Base-by-base conservation (phyloP, 2,113 vertebrate genomes). In the Theristicus caerulescens region DNA sequence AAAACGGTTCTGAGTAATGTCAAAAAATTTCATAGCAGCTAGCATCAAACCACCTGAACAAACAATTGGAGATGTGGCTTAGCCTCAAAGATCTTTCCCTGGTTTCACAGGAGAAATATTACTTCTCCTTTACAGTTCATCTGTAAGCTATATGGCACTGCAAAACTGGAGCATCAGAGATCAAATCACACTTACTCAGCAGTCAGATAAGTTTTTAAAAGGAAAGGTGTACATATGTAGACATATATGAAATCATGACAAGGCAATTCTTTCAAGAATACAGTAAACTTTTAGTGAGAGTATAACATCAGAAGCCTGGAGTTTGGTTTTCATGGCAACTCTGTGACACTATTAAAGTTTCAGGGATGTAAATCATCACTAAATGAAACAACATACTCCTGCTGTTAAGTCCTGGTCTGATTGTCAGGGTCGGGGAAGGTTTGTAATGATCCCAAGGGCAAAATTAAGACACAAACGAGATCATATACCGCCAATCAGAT, bases 11-110 rank as follows among this genome's bases (percentile, higher is more conserved):
- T 62, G 76, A 95, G 70, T 49, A 51, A 85, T 51, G 70, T 95
- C 31, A 86, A 88, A 94, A 96, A 59, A 92, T 46, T 73, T 36
- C 32, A 62, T 66, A 91, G 13, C 58, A 85, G 44, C 6, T 77
- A 88, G 34, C 76, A 80, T 80, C 73, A 93, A 91, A 70, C 61
- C 78, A 96, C 66, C 49, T 95, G 78, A 96, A 96, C 32, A 96
- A 98, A 97, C 62, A 96, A 36, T 19, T 66, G 72, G 40, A 72
- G 36, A 29, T 13, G 2, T 57, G 15, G 17, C 26, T 93, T 78
- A 86, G 21, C 55, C 85, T 58, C 31, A 32, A 25, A 74, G 34
- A 54, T 62, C 58, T 89, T 96, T 92, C 40, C 71, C 46, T 69
- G 61, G 10, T 74, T 97, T 76, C 72, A 90, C 25, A 66, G 44